phyloP scores from a whole-genome alignment of 2,888 invertebrate genomes.

The Rhagium mordax region DNA sequence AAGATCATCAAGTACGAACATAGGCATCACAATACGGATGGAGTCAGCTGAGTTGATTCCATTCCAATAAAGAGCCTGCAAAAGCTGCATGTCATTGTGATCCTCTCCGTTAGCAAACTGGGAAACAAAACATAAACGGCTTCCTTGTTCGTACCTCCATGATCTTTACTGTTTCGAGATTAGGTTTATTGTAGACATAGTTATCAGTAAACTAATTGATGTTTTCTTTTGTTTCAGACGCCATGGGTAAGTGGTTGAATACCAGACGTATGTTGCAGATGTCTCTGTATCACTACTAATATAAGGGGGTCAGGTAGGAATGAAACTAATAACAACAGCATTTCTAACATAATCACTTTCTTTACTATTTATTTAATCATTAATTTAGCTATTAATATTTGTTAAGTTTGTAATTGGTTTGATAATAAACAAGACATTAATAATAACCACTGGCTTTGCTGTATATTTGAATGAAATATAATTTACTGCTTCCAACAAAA shows the following conservation, averaged over 20 bases:
- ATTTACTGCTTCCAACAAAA: conserved; percentile 9
- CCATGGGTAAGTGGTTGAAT: conserved; percentile 80
- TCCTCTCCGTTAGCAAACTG: no score
- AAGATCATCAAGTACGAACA: no score
- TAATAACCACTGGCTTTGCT: conserved; percentile 1
- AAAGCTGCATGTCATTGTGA: no score
- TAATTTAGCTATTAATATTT: conserved; percentile 4
- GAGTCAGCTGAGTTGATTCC: no score
- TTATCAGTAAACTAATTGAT: conserved; percentile 2
- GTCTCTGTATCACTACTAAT: conserved; percentile 52
- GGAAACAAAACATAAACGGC: no score
- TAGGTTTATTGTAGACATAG: no score
- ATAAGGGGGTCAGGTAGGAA: conserved; percentile 49
- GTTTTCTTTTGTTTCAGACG: conserved; percentile 81
- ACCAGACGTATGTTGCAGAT: conserved; percentile 51
- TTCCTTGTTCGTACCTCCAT: no score
- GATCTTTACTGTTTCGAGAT: no score
- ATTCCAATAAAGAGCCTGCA: no score
- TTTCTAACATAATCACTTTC: conserved; percentile 13
- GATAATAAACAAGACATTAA: conserved; percentile 26
- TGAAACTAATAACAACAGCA: conserved; percentile 10
- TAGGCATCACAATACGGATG: no score
- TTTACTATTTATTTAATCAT: conserved; percentile 8
- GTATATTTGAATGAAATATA: neutral
- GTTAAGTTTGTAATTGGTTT: conserved; percentile 27